Conservation (phyloP, 2,113 vertebrate species). For the Macrotus californicus region DNA sequence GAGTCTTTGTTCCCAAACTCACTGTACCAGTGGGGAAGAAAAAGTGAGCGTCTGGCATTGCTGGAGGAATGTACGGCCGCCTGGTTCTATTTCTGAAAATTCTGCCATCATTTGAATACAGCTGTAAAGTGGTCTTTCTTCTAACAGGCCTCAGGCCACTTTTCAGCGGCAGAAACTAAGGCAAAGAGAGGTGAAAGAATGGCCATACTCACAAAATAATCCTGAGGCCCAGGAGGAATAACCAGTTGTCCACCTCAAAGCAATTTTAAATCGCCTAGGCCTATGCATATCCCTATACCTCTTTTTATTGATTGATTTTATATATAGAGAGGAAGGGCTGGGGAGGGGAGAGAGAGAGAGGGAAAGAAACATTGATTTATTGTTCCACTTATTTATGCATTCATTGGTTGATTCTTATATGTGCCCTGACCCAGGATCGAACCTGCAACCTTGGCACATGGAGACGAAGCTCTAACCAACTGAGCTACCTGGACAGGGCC, state of each 20-base stretch:
- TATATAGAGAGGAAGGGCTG: no score
- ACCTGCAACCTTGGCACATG: no score
- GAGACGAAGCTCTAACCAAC: no score
- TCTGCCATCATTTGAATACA: background rate
- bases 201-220: background rate
- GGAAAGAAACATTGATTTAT: no score
- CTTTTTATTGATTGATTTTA: no score
- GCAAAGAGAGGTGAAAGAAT: background rate
- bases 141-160: background rate
- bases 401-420: no score
- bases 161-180: background rate
- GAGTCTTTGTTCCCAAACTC: background rate
- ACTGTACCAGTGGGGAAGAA: background rate
- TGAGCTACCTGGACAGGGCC: no score
- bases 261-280: background rate
- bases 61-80: background rate
- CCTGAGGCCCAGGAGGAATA: background rate
- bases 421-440: no score
- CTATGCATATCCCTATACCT: background rate
- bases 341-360: no score
- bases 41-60: background rate
- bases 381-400: no score
- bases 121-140: background rate
- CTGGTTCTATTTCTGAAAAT: background rate
- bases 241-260: background rate